Evolutionary conservation across 2,888 invertebrate genomes (phyloP), one percentile per base, ranked within the genome.

Genomic region (Thymelicus acteon): DNA sequence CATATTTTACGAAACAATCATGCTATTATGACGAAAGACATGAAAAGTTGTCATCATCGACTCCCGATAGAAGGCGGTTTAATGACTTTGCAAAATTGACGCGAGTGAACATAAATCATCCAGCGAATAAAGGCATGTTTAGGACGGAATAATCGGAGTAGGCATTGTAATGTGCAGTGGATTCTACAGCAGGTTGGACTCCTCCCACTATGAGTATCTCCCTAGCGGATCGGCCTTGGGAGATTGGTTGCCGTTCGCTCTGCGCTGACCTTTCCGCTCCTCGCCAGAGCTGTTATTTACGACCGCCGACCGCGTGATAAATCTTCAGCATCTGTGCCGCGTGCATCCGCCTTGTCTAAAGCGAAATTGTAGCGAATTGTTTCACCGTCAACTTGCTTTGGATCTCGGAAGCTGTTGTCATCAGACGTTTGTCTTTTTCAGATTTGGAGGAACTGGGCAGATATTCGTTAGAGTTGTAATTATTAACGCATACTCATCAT

Each of bases 171-270:
- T 19, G 47, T 60, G 60, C 60, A 60, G 49, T 31, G 66, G 58
- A 57, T 37, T 66, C 58, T 37, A 8, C 7, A 54, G 71, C 66
- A 60, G 72, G 73, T 68, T 66, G 71, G 72, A 66, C 71, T 60
- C 73, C 52, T 62, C 78, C 80, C 84, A 86, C 80, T 78, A 72
- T 75, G 77, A 83, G 78, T 89, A 89, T 89, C 89, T 86, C 84
- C 82, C 80, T 82, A 85, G 85, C 80, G 85, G 82, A 89, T 89
- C 89, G 89, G 88, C 90, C 90, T 90, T 91, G 90, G 86, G 84
- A 83, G 82, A 83, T 71, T 13, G 49, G 58, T 49, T 66, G 84
- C 83, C 82, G 85, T 80, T 79, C 85, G 83, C 80, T 64, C 64
- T 81, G 82, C 85, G 74, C 76, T 81, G 80, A 83, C 82, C 84